A percentile compares a stretch with the other conserved stretches of the same genome.
phyloP scores from a whole-genome alignment of 2,797 vertebrate species.

The Gymnopithys bicolor region DNA sequence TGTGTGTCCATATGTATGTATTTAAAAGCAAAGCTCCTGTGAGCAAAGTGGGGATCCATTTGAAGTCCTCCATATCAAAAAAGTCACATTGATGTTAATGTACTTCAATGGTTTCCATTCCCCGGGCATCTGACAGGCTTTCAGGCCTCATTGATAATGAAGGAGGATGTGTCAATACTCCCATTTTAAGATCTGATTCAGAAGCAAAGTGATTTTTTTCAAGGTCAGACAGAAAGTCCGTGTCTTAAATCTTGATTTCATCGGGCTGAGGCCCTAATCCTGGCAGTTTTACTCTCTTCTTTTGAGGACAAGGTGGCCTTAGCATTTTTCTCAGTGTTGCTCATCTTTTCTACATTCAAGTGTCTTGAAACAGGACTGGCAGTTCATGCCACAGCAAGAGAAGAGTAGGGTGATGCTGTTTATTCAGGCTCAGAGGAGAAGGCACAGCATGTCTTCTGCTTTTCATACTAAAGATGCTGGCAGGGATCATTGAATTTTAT shows the following conservation, averaged over 20 bases:
- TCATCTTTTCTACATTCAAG: background rate
- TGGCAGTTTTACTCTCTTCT: background rate
- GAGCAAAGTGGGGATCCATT: background rate
- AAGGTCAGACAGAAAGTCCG: background rate
- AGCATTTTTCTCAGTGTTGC: background rate
- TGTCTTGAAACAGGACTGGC: background rate
- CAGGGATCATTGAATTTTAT: background rate
- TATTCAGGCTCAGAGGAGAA: background rate
- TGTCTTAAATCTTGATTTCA: background rate
- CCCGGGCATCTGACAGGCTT: background rate
- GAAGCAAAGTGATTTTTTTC: background rate
- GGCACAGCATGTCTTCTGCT: accelerated
- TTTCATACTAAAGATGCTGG: background rate
- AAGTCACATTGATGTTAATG: background rate
- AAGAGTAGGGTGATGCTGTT: background rate
- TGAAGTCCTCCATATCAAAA: background rate
- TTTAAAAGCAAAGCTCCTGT: background rate
- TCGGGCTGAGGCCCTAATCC: background rate
- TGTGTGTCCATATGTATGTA: background rate
- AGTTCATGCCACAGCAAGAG: background rate
- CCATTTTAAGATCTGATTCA: background rate
- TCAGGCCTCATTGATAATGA: background rate
- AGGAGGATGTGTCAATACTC: background rate
- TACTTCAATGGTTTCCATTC: background rate
- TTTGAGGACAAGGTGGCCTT: background rate